Evolutionary conservation across 2,888 invertebrate genomes (phyloP), one percentile per base, ranked within the genome.

Genomic region (Ormyrus labotus): DNA sequence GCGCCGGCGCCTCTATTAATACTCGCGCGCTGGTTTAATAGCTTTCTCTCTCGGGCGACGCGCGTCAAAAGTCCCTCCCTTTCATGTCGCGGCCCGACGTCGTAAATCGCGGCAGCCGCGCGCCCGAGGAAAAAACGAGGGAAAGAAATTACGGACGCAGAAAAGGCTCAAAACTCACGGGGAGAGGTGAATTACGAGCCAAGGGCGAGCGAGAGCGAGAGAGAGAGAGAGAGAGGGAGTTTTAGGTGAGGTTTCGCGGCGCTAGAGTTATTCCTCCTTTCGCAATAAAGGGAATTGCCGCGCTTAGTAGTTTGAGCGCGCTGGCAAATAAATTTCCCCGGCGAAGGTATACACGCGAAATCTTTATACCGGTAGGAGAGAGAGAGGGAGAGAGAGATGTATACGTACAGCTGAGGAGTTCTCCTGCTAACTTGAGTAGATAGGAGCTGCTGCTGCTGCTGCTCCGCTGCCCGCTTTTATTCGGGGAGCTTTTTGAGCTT

Each of bases 1-100:
- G 78, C 82, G 81, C 74, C 77, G 81, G 81, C 83, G 80, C 81
- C 73, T 83, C 85, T 87, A 86, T 87, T 87, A 87, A 87, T 87
- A 87, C 67, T 63, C 73, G 67, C 79, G 58, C 71, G 57, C 77
- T 73, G 75, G 57, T 71, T 50, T 67, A 34, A 67, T 75, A 72
- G 70, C 58, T 19, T 19, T 19, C 19, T 19, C 19, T 19, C 19
- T 19, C 19, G 19, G 19, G 19, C 19, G 19, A 19, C 19, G 19
- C 74, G 78, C 75, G 72, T 61, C 70, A 67, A 73, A 75, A 72
- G 69, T 69, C 80, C 63, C 51, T 19, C 19, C 11, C 74, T 68
- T 71, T 75, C 75, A 71, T 71, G 80, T 80, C 65, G 67, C 51
- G 19, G 19, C 19, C 19, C 19, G 19, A 19, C 63, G 51, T 69